Percentiles rank a stretch among this genome's conserved stretches.
Evolutionary conservation across 2,113 vertebrate genomes (phyloP).

Genomic region (Microtus richardsoni): DNA sequence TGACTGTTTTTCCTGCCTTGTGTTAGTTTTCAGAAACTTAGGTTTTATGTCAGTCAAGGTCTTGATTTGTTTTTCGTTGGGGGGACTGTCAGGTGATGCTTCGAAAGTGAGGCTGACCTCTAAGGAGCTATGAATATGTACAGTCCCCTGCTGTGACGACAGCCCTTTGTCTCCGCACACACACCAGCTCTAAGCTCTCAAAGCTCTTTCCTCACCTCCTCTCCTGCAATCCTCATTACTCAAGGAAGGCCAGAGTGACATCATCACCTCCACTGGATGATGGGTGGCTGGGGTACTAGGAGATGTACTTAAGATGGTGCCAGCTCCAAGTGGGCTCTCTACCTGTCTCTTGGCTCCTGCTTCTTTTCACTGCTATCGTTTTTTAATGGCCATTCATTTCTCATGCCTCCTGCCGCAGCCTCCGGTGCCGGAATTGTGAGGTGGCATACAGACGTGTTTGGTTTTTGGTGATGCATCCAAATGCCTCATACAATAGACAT

Average conservation of each 20-base stretch:
- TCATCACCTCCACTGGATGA: neutral
- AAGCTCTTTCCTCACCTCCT: neutral
- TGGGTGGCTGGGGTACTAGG: neutral
- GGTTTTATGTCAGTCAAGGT: neutral
- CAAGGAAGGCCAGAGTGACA: too few species aligned
- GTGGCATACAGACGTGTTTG: neutral
- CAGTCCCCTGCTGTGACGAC: neutral
- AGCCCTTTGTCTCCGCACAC: neutral
- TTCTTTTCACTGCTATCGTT: neutral
- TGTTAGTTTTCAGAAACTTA: slow-evolving; percentile 17
- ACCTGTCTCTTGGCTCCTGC: neutral
- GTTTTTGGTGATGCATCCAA: too few species aligned
- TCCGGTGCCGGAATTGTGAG: neutral
- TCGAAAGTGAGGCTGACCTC: neutral
- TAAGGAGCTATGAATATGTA: neutral
- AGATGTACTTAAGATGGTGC: neutral
- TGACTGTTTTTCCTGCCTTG: neutral
- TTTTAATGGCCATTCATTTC: neutral
- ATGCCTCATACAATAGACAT: neutral
- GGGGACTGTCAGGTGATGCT: neutral
- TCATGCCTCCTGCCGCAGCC: neutral
- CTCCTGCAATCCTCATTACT: neutral
- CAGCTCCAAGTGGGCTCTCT: neutral
- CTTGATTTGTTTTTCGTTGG: neutral
- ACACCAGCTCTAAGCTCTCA: slow-evolving; percentile 3